Evolutionary conservation across 2,113 vertebrate species (phyloP).

Genomic region (Tichodroma muraria): DNA sequence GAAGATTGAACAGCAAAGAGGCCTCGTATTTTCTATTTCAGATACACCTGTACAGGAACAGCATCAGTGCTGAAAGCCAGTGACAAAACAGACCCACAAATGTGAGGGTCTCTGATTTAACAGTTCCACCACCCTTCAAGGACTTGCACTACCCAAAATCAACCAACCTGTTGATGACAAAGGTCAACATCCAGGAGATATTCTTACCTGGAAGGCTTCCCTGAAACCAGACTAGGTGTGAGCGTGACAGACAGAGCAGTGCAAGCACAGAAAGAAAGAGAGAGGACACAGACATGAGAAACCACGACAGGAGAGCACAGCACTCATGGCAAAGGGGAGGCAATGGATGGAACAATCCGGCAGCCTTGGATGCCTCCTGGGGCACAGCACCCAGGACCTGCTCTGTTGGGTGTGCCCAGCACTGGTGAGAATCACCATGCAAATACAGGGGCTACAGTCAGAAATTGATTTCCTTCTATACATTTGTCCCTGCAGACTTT

Average conservation of each 20-base stretch:
- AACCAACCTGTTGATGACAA: not conserved
- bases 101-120: not conserved
- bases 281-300: slow-evolving; percentile 51
- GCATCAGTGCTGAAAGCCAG: not conserved
- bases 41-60: not conserved
- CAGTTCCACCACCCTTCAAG: not conserved
- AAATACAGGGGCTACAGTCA: not conserved
- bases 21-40: not conserved
- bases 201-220: slow-evolving; percentile 62
- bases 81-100: not conserved
- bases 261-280: slow-evolving; percentile 48
- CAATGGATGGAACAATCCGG: not conserved
- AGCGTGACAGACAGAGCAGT: slow-evolving; percentile 59
- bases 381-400: not conserved
- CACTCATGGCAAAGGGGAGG: not conserved
- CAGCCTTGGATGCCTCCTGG: not conserved
- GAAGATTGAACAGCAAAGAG: not conserved
- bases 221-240: slow-evolving; percentile 67
- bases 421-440: not conserved
- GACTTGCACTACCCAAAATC: not conserved
- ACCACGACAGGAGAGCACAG: not conserved
- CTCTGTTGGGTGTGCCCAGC: not conserved
- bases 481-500: not conserved
- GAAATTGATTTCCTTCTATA: not conserved
- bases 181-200: not conserved